Conservation (phyloP, 1,140 invertebrate genomes). For the Drosophila nasuta region DNA sequence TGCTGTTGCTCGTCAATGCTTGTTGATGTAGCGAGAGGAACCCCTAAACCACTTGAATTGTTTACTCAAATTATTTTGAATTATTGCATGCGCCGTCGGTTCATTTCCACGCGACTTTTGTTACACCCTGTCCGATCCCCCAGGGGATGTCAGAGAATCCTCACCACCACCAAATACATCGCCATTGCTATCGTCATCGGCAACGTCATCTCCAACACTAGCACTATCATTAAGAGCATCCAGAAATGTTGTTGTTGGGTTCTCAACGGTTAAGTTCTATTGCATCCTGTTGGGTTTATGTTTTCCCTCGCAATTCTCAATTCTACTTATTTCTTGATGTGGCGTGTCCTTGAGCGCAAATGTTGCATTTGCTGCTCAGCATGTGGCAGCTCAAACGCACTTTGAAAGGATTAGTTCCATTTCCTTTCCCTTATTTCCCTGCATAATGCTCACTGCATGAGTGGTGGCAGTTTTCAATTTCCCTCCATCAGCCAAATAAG, state of each 20-base stretch:
- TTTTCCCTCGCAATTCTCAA: neutral
- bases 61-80: slow-evolving; percentile 72
- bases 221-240: slow-evolving; percentile 29
- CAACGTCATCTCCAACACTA: slow-evolving; percentile 1
- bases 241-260: slow-evolving; percentile 34
- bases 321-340: slow-evolving; percentile 4
- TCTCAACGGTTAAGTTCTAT: slow-evolving; percentile 8
- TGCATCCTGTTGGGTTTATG: slow-evolving; percentile 30
- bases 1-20: neutral
- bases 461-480: slow-evolving; percentile 35
- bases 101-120: slow-evolving; percentile 54
- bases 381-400: slow-evolving; percentile 69
- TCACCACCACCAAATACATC: slow-evolving; percentile 6
- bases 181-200: neutral
- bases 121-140: slow-evolving; percentile 23
- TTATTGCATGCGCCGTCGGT: slow-evolving; percentile 53
- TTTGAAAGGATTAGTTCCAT: slow-evolving; percentile 71
- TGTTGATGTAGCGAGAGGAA: slow-evolving; percentile 27
- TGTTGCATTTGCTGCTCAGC: slow-evolving; percentile 78
- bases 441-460: slow-evolving; percentile 23
- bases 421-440: slow-evolving; percentile 1
- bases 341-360: slow-evolving; percentile 77
- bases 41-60: slow-evolving; percentile 63
- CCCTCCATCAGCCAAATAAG: slow-evolving; percentile 37
- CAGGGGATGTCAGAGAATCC: neutral